Evolutionary conservation across 1,140 invertebrate genomes (phyloP), one percentile per base, ranked within the genome.

Genomic region (Gryon sp.): DNA sequence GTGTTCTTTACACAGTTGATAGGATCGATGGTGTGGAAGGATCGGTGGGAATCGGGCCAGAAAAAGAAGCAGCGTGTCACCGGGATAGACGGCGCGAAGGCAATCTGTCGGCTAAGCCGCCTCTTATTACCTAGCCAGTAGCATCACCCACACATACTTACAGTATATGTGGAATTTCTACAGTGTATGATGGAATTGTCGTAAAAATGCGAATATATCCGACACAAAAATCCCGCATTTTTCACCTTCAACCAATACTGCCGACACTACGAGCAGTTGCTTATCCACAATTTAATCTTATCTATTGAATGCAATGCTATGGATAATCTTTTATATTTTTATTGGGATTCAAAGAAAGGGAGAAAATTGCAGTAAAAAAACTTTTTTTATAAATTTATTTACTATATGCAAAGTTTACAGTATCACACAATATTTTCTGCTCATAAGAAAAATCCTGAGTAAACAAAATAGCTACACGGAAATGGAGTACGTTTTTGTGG

Each of bases 91-190:
- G 46, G 43, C 34, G 59, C 60, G 53, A 74, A 74, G 60, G 70
- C 70, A 74, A 74, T 74, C 70, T 74, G 60, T 74, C 60, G 70
- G 53, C 70, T 74, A 74, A 74, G 70, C 70, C 60, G 70, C 70
- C 60, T 74, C 70, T 74, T 74, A 74, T 74, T 74, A 74, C 60
- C 70, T 65, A 74, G 59, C 69, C 69, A 63, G 40, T 73, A 43
- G 59, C 59, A 59, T 73, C 69, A 46, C 59, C 70, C 50, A 20
- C 53, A 36, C 30, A n/a, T n/a, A n/a, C n/a, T n/a, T n/a, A n/a
- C n/a, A n/a, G n/a, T n/a, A n/a, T n/a, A n/a, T n/a, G n/a, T n/a
- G n/a, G n/a, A n/a, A n/a, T n/a, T n/a, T n/a, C 32, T 26, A 32
- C 53, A 53, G 45, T 60, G 66, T 66, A 66, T 63, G 60, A 65